Conservation (phyloP, 23 tunicate species). For the Ascidia mentula region DNA sequence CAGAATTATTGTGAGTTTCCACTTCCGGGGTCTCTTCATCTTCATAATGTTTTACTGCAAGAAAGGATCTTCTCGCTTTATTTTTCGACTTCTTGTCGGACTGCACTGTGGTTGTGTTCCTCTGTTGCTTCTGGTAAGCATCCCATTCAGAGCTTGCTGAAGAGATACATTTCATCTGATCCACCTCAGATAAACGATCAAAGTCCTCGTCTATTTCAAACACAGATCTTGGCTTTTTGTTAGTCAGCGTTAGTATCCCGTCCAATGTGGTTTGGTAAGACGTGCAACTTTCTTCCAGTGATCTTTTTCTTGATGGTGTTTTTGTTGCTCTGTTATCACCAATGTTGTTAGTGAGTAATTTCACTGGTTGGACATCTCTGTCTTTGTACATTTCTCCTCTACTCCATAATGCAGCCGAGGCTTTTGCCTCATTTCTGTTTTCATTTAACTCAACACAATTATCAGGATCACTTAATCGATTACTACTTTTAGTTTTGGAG, state of each 20-base stretch:
- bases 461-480: background rate
- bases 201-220: conserved; percentile 24
- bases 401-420: conserved; percentile 6
- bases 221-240: conserved; percentile 29
- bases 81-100: background rate
- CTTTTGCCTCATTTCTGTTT: too few species aligned
- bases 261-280: conserved; percentile 31
- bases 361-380: conserved; percentile 17
- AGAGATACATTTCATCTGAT: background rate
- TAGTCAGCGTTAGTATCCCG: background rate
- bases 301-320: background rate
- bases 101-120: background rate
- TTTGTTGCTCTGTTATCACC: background rate
- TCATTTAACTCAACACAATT: too few species aligned
- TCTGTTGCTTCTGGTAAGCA: background rate
- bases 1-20: background rate
- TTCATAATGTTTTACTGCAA: background rate
- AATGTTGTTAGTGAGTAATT: background rate
- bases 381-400: background rate
- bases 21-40: background rate
- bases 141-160: conserved; percentile 30
- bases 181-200: background rate
- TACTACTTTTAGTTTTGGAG: background rate
- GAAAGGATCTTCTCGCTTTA: background rate
- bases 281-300: background rate